Conservation (phyloP, 2,113 vertebrate species). For the Muntiacus muntjak region DNA sequence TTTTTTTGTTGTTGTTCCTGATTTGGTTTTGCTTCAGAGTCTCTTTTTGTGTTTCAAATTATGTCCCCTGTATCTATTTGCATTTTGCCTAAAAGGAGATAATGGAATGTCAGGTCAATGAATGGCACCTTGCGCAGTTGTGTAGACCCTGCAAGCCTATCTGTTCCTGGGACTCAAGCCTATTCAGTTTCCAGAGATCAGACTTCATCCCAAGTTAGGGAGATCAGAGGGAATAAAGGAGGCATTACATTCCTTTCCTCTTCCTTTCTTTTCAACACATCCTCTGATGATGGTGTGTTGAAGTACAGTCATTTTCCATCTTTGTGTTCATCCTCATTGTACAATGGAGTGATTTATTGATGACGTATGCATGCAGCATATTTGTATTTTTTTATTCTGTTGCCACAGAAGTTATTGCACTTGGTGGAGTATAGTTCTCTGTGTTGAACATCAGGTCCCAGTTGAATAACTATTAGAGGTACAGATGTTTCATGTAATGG, state of each 20-base stretch:
- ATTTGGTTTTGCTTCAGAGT: not conserved
- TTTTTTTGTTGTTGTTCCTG: not conserved
- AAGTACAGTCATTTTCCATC: not conserved
- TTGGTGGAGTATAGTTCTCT: not conserved
- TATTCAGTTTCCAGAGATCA: not conserved
- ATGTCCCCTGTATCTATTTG: not conserved
- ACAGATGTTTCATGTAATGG: not conserved
- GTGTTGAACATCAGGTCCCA: not conserved
- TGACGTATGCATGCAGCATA: not conserved
- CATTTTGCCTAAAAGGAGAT: not conserved
- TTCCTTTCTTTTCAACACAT: not conserved
- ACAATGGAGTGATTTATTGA: not conserved
- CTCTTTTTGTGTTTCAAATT: not conserved
- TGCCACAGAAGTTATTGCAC: not conserved
- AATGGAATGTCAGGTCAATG: not conserved
- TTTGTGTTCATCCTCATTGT: not conserved
- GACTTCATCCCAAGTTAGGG: not conserved
- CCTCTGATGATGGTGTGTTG: not conserved
- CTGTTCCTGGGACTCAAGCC: not conserved
- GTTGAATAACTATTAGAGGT: not conserved
- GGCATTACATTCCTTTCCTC: not conserved
- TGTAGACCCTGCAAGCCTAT: not conserved
- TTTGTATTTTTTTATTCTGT: not conserved
- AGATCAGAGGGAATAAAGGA: not conserved
- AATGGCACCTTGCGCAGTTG: not conserved